Percentiles rank a stretch among this genome's conserved stretches.
phyloP scores from a whole-genome alignment of 2,888 invertebrate species.

The Acleris literana region DNA sequence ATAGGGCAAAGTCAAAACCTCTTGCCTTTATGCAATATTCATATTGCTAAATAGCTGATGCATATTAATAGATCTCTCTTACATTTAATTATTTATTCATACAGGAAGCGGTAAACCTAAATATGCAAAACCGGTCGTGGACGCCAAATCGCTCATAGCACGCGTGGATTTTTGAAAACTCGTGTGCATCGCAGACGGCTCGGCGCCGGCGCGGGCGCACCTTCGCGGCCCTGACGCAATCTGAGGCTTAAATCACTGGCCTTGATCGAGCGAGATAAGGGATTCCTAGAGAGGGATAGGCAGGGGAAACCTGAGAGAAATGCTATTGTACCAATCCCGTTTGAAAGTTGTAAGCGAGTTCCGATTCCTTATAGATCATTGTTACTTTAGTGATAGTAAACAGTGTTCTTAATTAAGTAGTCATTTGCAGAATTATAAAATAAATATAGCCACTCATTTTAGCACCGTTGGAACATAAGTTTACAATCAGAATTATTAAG shows the following conservation, averaged over 20 bases:
- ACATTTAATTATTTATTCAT: background rate
- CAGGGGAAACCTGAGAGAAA: slow-evolving; percentile 33
- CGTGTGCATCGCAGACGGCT: slow-evolving; percentile 55
- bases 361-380: slow-evolving; percentile 24
- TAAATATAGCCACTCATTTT: background rate
- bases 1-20: too few relatives aligned
- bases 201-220: slow-evolving; percentile 58
- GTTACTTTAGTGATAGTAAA: background rate
- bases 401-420: background rate
- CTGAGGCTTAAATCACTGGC: slow-evolving; percentile 25
- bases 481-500: too few relatives aligned
- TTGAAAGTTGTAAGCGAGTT: slow-evolving; percentile 29
- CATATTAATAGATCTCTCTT: too few relatives aligned
- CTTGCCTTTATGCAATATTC: too few relatives aligned
- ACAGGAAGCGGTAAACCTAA: background rate
- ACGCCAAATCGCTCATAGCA: background rate
- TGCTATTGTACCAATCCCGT: slow-evolving; percentile 30
- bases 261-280: slow-evolving; percentile 33
- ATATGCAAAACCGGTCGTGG: slow-evolving; percentile 6
- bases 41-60: too few relatives aligned
- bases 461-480: too few relatives aligned
- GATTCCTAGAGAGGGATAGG: slow-evolving; percentile 30
- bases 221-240: slow-evolving; percentile 23
- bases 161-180: slow-evolving; percentile 23
- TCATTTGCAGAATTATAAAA: background rate